Conservation (phyloP, 1,140 invertebrate species). For the Copidosoma floridanum region DNA sequence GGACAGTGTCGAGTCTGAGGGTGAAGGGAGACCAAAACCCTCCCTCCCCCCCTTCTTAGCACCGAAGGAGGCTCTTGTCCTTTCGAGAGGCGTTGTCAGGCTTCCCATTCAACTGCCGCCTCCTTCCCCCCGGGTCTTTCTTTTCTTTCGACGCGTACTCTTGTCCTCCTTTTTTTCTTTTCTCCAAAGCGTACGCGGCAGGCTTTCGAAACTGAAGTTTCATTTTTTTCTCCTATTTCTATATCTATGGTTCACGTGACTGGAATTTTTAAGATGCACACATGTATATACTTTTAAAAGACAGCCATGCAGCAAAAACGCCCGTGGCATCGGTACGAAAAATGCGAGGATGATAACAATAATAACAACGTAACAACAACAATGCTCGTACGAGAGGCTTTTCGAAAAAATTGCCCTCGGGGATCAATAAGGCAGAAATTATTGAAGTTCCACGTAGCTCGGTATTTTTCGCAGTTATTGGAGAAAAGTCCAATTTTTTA, state of each 20-base stretch:
- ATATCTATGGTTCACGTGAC: too few species aligned
- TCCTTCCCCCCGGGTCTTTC: neutral
- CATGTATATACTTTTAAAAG: neutral
- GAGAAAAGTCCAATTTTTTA: too few species aligned
- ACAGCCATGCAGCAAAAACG: too few species aligned
- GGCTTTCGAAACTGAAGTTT: neutral
- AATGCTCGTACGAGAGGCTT: too few species aligned
- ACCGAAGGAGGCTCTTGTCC: constrained; percentile 3
- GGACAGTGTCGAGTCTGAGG: constrained; percentile 5
- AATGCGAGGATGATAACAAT: too few species aligned
- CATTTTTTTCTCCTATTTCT: neutral
- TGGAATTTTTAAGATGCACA: too few species aligned
- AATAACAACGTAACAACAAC: neutral
- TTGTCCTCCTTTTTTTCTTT: neutral
- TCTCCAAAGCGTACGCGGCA: neutral
- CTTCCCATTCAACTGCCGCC: constrained; percentile 8
- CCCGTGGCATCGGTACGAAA: too few species aligned
- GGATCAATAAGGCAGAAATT: too few species aligned
- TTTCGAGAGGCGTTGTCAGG: constrained; percentile 11
- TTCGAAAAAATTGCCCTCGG: too few species aligned
- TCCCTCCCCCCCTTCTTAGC: neutral
- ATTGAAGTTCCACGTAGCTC: too few species aligned
- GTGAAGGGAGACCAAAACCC: neutral
- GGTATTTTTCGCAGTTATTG: too few species aligned
- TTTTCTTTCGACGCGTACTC: constrained; percentile 6